These are phyloP conservation scores for Scylla paramamosain DNA, from an alignment of 1,140 invertebrate genomes.

Conservation along the genomic window DNA sequence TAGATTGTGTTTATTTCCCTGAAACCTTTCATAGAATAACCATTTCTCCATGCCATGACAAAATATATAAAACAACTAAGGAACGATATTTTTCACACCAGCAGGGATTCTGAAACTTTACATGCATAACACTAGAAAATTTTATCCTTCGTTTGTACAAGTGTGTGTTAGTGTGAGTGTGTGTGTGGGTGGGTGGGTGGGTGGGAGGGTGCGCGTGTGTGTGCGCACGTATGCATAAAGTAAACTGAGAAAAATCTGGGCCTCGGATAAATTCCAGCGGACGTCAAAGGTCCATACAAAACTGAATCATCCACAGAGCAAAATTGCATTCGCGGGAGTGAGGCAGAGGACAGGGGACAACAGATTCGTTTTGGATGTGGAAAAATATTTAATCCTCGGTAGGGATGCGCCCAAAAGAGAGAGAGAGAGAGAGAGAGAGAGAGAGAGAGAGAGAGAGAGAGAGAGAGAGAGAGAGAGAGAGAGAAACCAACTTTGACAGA, in stretches of 20 bases:
- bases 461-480: constrained; percentile 8
- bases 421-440: constrained; percentile 20
- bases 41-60: no score
- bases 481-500: not conserved
- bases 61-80: no score
- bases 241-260: not conserved
- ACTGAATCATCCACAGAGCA: not conserved
- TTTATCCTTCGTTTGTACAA: no score
- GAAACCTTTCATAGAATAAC: no score
- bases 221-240: not conserved
- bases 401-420: not conserved
- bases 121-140: no score
- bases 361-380: not conserved
- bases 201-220: no score
- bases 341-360: not conserved
- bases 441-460: constrained; percentile 14
- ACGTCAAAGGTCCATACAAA: not conserved
- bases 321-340: not conserved
- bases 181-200: no score
- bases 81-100: no score
- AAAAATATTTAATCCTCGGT: not conserved
- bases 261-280: not conserved
- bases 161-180: no score
- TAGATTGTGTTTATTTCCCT: no score
- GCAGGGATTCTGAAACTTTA: no score